phyloP scores from a whole-genome alignment of 1,140 invertebrate species.

The Drosophila ironensis region DNA sequence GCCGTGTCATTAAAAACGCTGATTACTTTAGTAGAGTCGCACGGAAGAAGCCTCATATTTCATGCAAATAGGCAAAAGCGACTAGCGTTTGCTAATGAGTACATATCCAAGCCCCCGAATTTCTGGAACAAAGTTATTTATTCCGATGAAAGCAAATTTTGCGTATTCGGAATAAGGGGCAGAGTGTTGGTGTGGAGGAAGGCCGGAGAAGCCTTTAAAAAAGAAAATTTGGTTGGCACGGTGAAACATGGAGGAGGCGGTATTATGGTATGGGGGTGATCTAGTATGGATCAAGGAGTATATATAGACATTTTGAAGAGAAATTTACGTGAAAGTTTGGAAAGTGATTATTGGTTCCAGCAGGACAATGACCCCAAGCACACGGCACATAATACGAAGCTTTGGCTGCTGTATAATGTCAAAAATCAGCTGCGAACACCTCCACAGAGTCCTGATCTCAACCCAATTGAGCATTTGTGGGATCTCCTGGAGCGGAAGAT shows the following conservation, averaged over 20 bases:
- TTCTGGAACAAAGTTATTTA: constrained; percentile 47
- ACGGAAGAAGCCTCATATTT: constrained; percentile 45
- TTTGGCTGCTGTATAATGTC: constrained; percentile 11
- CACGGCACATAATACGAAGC: constrained; percentile 1
- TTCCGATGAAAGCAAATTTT: constrained; percentile 65
- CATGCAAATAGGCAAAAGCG: constrained; percentile 36
- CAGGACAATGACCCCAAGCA: background rate
- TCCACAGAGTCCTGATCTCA: constrained; percentile 70
- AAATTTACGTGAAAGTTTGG: constrained; percentile 14
- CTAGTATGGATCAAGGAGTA: constrained; percentile 20
- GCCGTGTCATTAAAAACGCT: too few species aligned
- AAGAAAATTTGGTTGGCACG: constrained; percentile 57
- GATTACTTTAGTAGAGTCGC: too few species aligned
- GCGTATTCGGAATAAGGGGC: constrained; percentile 36
- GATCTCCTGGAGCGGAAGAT: constrained; percentile 47
- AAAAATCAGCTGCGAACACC: constrained; percentile 50
- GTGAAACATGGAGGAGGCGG: constrained; percentile 76
- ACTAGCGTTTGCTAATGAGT: constrained; percentile 40
- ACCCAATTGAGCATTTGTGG: constrained; percentile 58
- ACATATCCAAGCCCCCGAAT: constrained; percentile 8
- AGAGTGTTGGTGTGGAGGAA: constrained; percentile 35
- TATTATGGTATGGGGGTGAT: constrained; percentile 74
- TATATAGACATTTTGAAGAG: constrained; percentile 47
- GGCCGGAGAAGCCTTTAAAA: constrained; percentile 26
- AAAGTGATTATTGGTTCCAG: background rate